phyloP scores from a whole-genome alignment of 2,113 vertebrate species.

The Arothron firmamentum region DNA sequence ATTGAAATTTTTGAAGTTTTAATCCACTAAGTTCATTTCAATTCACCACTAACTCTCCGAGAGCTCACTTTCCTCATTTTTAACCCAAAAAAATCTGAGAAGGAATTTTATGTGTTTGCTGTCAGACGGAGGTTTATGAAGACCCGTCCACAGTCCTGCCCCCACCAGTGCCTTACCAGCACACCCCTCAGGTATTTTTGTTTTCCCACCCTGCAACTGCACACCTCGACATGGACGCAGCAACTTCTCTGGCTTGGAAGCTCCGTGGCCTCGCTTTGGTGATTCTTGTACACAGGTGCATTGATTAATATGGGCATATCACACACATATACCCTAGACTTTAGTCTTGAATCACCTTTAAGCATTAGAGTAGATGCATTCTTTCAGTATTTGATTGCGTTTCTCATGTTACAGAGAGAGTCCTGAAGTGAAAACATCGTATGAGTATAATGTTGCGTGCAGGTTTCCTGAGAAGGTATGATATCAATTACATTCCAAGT shows the following conservation, averaged over 20 bases:
- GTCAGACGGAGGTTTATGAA: constrained; percentile 79
- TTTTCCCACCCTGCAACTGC: constrained; percentile 80
- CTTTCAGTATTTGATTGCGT: neutral
- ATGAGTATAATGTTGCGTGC: constrained; percentile 72
- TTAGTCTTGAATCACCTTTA: neutral
- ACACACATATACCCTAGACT: neutral
- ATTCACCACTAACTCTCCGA: too few species aligned
- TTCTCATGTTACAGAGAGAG: constrained; percentile 58
- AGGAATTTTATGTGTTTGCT: neutral
- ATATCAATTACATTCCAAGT: neutral
- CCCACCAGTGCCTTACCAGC: constrained; percentile 80
- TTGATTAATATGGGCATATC: neutral
- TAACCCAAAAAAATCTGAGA: too few species aligned
- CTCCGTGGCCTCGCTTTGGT: constrained; percentile 85
- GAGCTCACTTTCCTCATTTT: too few species aligned
- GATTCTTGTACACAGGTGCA: constrained; percentile 77
- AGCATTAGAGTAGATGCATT: too few species aligned
- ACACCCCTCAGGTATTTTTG: constrained; percentile 86
- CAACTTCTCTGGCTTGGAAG: constrained; percentile 82
- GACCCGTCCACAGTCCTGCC: constrained; percentile 83
- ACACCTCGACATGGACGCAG: constrained; percentile 79
- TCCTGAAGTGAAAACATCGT: constrained; percentile 60
- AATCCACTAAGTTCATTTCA: too few species aligned
- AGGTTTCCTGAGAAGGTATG: constrained; percentile 68
- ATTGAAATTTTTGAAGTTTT: too few species aligned